Base-by-base conservation (phyloP, 2,797 vertebrate species). In the Gobionotothen gibberifrons region DNA sequence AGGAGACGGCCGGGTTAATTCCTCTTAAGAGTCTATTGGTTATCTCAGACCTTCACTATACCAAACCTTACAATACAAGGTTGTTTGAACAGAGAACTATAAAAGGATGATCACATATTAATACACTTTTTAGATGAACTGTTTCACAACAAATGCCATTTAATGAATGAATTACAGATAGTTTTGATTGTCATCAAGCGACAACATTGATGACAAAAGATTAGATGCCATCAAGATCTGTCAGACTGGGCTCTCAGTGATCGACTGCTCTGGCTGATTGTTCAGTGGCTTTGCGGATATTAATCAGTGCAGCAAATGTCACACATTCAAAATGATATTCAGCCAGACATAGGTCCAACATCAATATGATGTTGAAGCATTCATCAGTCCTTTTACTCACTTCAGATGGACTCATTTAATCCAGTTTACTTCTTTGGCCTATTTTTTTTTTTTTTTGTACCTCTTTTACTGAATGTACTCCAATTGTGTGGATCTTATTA, bases 181-280 rank as follows among this genome's bases (percentile, higher is more conserved):
- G 16, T 57, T 58, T 40, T 9, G n/a, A 51, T 13, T 21, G 4
- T 53, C 29, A 40, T 44, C 11, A 9, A 22, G 57, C 22, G 36
- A 39, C 44, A 17, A 29, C 60, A 51, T 2, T 46, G 3, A 46
- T 56, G 19, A 51, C 21, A 72, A 59, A 72, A 21, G 19, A 47
- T 32, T 1, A 62, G 43, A 65, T 21, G 22, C 3, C 19, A 57
- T 64, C 5, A 5, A 12, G 26, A 66, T 48, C n/a, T 44, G n/a
- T 60, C 56, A 51, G 16, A 44, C 36, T 46, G 3, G 0, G 16
- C 19, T 68, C 53, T 7, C 51, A 51, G 36, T 52, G 12, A 36
- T 16, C 63, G 8, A 17, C 49, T 19, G 32, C 6, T 6, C 32
- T 6, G 32, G 32, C 32, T 36, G 1, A 36, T 36, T 36, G 32